Base-by-base conservation (phyloP, 1,140 invertebrate species). In the Halictus rubicundus region DNA sequence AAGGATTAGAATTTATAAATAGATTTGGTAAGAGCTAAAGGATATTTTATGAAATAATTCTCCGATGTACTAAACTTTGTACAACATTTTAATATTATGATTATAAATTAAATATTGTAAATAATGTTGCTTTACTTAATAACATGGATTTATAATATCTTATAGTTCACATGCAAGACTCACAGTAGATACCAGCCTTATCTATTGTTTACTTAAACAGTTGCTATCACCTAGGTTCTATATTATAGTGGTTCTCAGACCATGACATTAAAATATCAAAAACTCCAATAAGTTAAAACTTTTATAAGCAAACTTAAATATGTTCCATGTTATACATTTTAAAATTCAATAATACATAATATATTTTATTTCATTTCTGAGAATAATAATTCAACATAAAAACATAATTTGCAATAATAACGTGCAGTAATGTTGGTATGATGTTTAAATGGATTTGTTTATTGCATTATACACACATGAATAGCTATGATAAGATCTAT, bases 141-240 rank as follows among this genome's bases (percentile, higher is more conserved):
- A 23, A 76, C n/a, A 27, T 46, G n/a, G 32, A 16, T n/a, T n/a
- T 32, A 10, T 5, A n/a, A 39, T 12, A 75, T 39, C 12, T 57
- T 46, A 61, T 12, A 9, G 21, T 59, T 25, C 25, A 10, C 6
- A 39, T 63, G 27, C 66, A 1, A n/a, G n/a, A 64, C 49, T 10
- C 21, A 46, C 14, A 63, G 42, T 74, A 68, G 16, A 57, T 66
- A 21, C 21, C 21, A 66, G 49, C 57, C 16, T 27, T 83, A 57
- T 46, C 42, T 21, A n/a, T 37, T 42, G 9, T 46, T 65, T 32
- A 27, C 42, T 39, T 63, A 63, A 80, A 60, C 16, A 49, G 52
- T 39, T 32, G 3, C 32, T 32, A 76, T 81, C 54, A 39, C 4
- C 52, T 6, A 37, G 19, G 1, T 32, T 32, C 3, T 32, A 32